These are phyloP conservation scores for Aleiodes testaceus DNA, from an alignment of 2,888 invertebrate species.

Conservation along the genomic window DNA sequence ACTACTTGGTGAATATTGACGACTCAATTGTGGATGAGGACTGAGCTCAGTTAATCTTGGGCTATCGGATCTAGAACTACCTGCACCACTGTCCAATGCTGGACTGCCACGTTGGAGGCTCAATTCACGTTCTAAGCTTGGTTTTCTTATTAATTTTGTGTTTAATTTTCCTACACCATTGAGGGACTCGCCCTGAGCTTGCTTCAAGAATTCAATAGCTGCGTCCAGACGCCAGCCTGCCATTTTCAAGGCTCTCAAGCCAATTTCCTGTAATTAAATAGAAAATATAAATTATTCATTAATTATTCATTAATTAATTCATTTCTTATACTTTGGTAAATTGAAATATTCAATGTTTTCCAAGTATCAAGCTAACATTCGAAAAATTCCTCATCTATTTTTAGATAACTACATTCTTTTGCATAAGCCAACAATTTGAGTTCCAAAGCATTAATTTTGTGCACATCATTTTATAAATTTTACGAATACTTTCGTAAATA, in stretches of 20 bases:
- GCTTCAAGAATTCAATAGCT: conserved; percentile 80
- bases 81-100: conserved; percentile 90
- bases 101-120: conserved; percentile 87
- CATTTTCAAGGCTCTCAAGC: conserved; percentile 81
- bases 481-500: too few relatives aligned
- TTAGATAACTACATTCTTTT: too few relatives aligned
- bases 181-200: conserved; percentile 77
- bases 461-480: too few relatives aligned
- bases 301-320: too few relatives aligned
- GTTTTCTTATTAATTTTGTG: conserved; percentile 88
- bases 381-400: too few relatives aligned
- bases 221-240: conserved; percentile 82
- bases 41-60: conserved; percentile 80
- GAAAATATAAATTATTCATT: conserved; percentile 42
- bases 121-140: conserved; percentile 89
- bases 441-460: too few relatives aligned
- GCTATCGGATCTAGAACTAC: conserved; percentile 91
- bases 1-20: conserved; percentile 83
- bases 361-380: too few relatives aligned
- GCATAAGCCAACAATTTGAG: too few relatives aligned
- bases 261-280: conserved; percentile 77
- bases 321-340: too few relatives aligned
- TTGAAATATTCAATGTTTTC: too few relatives aligned
- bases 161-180: conserved; percentile 75
- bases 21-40: conserved; percentile 79